These are phyloP conservation scores for Lamproptera curius DNA, from an alignment of 2,888 invertebrate species.

Conservation along the genomic window DNA sequence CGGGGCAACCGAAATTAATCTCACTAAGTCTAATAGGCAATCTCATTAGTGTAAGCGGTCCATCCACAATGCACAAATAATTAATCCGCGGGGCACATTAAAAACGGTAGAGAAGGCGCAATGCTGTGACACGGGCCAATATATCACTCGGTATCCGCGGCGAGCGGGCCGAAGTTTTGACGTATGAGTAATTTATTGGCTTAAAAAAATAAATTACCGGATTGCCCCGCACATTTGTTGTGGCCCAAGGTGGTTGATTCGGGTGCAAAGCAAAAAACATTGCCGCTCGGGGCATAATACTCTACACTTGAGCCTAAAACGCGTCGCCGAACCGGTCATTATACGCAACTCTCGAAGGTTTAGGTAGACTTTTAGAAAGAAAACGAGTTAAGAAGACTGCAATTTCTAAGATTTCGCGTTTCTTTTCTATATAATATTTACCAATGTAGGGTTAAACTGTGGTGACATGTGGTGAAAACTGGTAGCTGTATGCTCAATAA, in stretches of 20 bases:
- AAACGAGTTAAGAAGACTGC: too few relatives aligned
- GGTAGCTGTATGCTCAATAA: too few relatives aligned
- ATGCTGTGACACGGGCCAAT: slow-evolving; percentile 69
- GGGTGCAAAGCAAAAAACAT: slow-evolving; percentile 72
- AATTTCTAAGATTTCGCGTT: too few relatives aligned
- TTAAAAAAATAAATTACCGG: slow-evolving; percentile 74
- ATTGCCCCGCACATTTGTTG: slow-evolving; percentile 74
- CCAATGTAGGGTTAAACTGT: too few relatives aligned
- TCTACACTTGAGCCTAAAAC: slow-evolving; percentile 52
- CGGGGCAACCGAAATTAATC: slow-evolving; percentile 8
- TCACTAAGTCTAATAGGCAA: slow-evolving; percentile 25
- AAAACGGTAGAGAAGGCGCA: slow-evolving; percentile 59
- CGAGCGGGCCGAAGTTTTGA: slow-evolving; percentile 60
- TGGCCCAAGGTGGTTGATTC: slow-evolving; percentile 71
- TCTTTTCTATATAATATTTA: too few relatives aligned
- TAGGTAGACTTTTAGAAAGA: too few relatives aligned
- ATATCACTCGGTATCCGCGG: slow-evolving; percentile 57
- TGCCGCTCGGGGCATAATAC: slow-evolving; percentile 45
- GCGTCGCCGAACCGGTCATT: slow-evolving; percentile 22
- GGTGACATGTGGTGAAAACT: too few relatives aligned
- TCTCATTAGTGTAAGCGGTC: slow-evolving; percentile 52
- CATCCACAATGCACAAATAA: slow-evolving; percentile 52
- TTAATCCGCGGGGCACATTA: slow-evolving; percentile 55
- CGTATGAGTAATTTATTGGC: slow-evolving; percentile 76
- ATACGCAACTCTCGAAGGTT: too few relatives aligned